Conservation (phyloP, 64 coral and sea anemone species). For the Platygyra sinensis region DNA sequence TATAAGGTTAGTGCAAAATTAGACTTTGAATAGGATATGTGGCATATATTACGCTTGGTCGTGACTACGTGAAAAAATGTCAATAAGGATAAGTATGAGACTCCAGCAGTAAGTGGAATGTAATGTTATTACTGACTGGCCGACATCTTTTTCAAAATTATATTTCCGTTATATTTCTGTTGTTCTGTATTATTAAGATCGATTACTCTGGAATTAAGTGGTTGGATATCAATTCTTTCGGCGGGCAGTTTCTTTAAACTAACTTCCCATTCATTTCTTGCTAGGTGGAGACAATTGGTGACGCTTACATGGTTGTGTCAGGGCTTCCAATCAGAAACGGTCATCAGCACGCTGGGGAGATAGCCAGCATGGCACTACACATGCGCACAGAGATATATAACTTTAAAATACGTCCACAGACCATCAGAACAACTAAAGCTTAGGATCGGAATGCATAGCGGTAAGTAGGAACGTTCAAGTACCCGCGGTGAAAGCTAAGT, state of each 20-base stretch:
- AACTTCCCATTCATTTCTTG: not conserved
- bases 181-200: no score
- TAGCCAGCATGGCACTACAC: slow-evolving; percentile 70
- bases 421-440: slow-evolving; percentile 66
- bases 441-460: slow-evolving; percentile 70
- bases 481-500: no score
- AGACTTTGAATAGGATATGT: no score
- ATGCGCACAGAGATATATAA: slow-evolving; percentile 45
- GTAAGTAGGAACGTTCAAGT: no score
- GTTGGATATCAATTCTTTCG: no score
- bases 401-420: slow-evolving; percentile 77
- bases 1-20: slow-evolving; percentile 63
- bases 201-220: no score
- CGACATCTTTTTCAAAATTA: no score
- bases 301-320: slow-evolving; percentile 90
- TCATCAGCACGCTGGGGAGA: slow-evolving; percentile 78
- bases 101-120: not conserved
- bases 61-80: no score
- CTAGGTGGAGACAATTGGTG: slow-evolving; percentile 88
- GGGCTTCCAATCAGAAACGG: slow-evolving; percentile 73
- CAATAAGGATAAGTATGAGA: no score
- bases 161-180: no score
- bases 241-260: not conserved
- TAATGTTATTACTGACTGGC: not conserved
- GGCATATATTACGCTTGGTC: no score